phyloP scores from a whole-genome alignment of 92 coral and sea anemone species.

The Zoanthus sansibaricus region DNA sequence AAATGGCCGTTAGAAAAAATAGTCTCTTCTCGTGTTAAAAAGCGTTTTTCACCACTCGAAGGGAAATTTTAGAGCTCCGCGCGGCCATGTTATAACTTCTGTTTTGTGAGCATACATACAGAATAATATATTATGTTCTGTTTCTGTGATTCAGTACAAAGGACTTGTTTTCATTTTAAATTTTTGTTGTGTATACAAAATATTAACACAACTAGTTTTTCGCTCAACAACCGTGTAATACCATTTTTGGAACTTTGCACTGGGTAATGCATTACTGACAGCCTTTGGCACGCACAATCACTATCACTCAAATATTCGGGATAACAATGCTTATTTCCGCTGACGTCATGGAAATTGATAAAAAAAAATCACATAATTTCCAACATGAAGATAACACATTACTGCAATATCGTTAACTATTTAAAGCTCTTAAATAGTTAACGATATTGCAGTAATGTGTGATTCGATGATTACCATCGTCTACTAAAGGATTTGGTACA shows the following conservation, averaged over 20 bases:
- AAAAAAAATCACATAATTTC: not conserved
- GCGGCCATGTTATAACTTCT: not conserved
- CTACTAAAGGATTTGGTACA: conserved; percentile 56
- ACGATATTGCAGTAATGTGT: conserved; percentile 19
- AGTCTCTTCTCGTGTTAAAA: not conserved
- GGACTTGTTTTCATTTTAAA: not conserved
- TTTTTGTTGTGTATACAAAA: not conserved
- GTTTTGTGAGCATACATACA: not conserved
- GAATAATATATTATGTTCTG: not conserved
- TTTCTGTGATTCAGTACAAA: conserved; percentile 2
- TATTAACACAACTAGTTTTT: conserved; percentile 5
- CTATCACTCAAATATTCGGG: not conserved
- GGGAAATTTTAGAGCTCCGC: not conserved
- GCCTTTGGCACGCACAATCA: conserved; percentile 11
- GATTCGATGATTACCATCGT: conserved; percentile 63
- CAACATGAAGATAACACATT: not conserved
- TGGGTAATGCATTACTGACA: not conserved
- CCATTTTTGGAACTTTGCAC: conserved; percentile 19
- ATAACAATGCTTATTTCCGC: not conserved
- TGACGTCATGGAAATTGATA: conserved; percentile 4
- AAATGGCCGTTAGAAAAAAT: not conserved
- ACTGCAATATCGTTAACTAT: not conserved
- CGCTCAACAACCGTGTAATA: not conserved
- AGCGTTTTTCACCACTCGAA: not conserved
- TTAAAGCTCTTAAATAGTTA: not conserved